Conservation (phyloP, 2,797 vertebrate genomes). For the Propithecus deckenii region DNA sequence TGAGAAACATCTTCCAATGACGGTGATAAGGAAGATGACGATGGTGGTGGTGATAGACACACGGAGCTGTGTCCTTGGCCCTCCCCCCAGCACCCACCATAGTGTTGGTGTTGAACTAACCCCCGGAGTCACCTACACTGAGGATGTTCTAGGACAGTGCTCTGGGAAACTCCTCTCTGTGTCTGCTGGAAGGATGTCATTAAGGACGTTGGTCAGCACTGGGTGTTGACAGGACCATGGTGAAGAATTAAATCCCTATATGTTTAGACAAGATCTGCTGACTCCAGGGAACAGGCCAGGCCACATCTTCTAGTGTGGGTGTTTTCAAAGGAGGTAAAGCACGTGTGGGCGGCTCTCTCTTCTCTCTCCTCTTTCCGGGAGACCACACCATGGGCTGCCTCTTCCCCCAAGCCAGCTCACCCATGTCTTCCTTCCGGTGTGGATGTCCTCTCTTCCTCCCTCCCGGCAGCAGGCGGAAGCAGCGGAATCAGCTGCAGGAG, state of each 20-base stretch:
- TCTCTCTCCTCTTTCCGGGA: neutral
- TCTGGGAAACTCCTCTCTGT: neutral
- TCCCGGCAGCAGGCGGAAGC: neutral
- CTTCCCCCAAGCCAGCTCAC: neutral
- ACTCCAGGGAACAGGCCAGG: neutral
- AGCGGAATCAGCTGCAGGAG: neutral
- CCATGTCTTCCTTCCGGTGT: neutral
- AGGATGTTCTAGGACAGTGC: neutral
- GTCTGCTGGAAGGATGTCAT: neutral
- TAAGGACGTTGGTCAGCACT: neutral
- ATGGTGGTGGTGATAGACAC: neutral
- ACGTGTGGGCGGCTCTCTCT: accelerated
- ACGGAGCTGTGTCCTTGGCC: neutral
- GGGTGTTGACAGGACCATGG: neutral
- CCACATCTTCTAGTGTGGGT: accelerated
- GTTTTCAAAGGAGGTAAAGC: neutral
- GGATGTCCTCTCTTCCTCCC: neutral
- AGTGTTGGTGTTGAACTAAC: neutral
- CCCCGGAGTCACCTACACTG: neutral
- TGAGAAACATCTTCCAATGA: neutral
- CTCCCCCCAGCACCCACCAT: neutral
- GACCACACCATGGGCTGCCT: too few species aligned
- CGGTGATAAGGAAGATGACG: neutral
- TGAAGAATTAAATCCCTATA: neutral
- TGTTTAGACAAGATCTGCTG: neutral